Base-by-base conservation (phyloP, 2,113 vertebrate genomes). In the Amblyornis subalaris region DNA sequence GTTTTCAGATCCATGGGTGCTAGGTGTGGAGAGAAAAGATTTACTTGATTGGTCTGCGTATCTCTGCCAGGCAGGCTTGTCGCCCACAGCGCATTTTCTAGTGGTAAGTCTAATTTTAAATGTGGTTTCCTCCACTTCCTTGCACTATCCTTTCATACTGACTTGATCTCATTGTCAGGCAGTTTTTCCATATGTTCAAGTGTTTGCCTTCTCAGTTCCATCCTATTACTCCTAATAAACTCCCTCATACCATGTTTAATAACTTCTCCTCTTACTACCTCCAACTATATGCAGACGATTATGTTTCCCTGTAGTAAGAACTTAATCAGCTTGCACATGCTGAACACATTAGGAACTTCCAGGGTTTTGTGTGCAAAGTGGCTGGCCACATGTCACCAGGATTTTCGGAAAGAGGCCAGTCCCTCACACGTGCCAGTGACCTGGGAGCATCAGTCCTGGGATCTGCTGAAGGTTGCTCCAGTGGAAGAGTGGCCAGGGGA, bases 211-310 rank as follows among this genome's bases (percentile, higher is more conserved):
- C 89, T 89, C 36, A 61, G 4, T 72, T 92, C 70, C 40, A 72
- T 81, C 66, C 35, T 82, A 62, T 76, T 94, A 70, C 58, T 82
- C 35, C 38, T 88, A 88, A 91, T 95, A 93, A 95, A 85, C 62
- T 87, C 84, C 45, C 23, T 91, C 66, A 51, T 88, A 64, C 60
- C 51, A 21, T 55, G 42, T 91, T 94, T 89, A 95, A 93, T 88
- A 93, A 91, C 57, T 75, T 94, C 76, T 87, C 36, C 75, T 87
- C 89, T 94, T 94, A 76, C 84, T 85, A 78, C 89, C 62, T 89
- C 64, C 74, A 66, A 21, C 44, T 76, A 7, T n/a, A 84, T 12
- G 14, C 48, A 76, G 62, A 79, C 0, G 2, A 75, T 61, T 82
- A 54, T 64, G 23, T 83, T 91, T 92, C 55, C 42, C 77, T 70